Conservation (phyloP, 2,113 vertebrate genomes). For the Sylvietta virens region DNA sequence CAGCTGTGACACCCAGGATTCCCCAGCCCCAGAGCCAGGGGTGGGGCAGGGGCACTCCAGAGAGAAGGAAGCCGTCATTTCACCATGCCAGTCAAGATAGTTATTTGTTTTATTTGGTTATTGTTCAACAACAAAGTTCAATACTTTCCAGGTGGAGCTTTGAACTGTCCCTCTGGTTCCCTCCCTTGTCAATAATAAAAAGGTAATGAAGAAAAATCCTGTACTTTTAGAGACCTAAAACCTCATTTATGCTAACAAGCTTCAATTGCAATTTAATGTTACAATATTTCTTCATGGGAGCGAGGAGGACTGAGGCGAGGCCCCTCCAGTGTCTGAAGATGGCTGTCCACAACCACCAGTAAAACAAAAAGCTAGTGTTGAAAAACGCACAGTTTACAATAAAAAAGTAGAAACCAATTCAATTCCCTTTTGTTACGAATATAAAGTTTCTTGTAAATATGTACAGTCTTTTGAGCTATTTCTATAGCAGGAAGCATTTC, state of each 20-base stretch:
- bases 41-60: not conserved
- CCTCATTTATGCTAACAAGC: conserved; percentile 66
- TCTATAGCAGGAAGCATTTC: conserved; percentile 81
- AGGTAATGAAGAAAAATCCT: conserved; percentile 75
- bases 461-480: conserved; percentile 81
- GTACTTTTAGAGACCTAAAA: conserved; percentile 66
- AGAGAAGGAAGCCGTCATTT: conserved; percentile 54
- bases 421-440: conserved; percentile 84
- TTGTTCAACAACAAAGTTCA: conserved; percentile 71
- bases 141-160: conserved; percentile 60
- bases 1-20: not conserved
- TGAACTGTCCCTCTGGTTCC: conserved; percentile 53
- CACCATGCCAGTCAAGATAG: conserved; percentile 55
- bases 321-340: conserved; percentile 59
- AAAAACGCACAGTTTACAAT: conserved; percentile 85
- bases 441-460: conserved; percentile 87
- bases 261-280: conserved; percentile 52
- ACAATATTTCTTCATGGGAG: conserved; percentile 69
- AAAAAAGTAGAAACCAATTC: conserved; percentile 88
- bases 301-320: conserved; percentile 49
- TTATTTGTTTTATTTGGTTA: conserved; percentile 76
- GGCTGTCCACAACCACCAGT: conserved; percentile 67
- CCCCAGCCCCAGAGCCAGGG: not conserved
- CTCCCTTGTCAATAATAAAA: conserved; percentile 72
- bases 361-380: conserved; percentile 77